Evolutionary conservation across 2,888 invertebrate species (phyloP), one percentile per base, ranked within the genome.

Genomic region (Salticus scenicus): DNA sequence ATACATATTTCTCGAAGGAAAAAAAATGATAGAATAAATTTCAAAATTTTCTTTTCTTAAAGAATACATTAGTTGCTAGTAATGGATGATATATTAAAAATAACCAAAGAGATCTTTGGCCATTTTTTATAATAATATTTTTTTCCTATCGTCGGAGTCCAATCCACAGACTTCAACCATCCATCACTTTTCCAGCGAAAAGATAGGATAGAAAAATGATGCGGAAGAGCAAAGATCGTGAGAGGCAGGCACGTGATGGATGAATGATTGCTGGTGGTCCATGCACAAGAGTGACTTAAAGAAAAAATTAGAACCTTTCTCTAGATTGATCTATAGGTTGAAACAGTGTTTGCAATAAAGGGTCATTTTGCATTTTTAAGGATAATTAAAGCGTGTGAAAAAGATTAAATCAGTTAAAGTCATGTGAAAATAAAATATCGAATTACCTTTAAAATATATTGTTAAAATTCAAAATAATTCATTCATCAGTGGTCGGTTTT

Each of bases 201-300:
- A 47, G 74, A 71, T 63, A 83, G 76, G 77, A 77, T 67, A 72
- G 72, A 77, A 77, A 77, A 37, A 77, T 77, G 83, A 71, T 71
- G 77, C 76, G 71, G 83, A 83, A 72, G 72, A 71, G 75, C 47
- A 47, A n/a, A 63, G 76, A 76, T 76, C 63, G 75, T 71, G 69
- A 63, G 76, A 71, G 82, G 75, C 75, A 76, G 75, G 63, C 64
- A 71, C 72, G 64, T 71, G 66, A 71, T 81, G 76, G 83, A 76
- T 83, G 83, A 67, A 67, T 83, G 83, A 83, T 83, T 66, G 77
- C 83, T 83, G 83, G 83, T 33, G 83, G 77, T 77, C 67, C 47
- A 47, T 47, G 17, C 17, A 17, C 12, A n/a, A 37, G 37, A n/a
- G n/a, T n/a, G 37, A 37, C 37, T 37, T 37, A 4, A 37, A 10